Percentiles rank a stretch among this genome's conserved stretches.
Evolutionary conservation across 2,113 vertebrate species (phyloP).

Genomic region (Malaclemys terrapin): DNA sequence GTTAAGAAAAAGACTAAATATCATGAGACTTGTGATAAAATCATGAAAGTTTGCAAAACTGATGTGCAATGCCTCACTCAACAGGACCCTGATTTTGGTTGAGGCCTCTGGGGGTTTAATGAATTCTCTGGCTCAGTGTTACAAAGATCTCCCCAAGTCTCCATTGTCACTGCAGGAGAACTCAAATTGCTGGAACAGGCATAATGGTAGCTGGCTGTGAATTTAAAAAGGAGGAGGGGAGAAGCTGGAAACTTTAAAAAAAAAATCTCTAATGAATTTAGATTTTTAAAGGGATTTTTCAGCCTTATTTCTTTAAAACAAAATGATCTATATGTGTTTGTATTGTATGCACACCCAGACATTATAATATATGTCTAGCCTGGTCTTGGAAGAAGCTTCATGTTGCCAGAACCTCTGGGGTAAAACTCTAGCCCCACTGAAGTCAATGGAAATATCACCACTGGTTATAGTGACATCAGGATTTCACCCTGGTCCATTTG

Average conservation of each 20-base stretch:
- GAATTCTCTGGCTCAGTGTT: neutral
- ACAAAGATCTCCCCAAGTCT: neutral
- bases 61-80: neutral
- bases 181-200: neutral
- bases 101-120: neutral
- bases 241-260: neutral
- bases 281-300: neutral
- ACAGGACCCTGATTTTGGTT: neutral
- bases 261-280: neutral
- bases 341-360: neutral
- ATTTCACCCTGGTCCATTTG: fast-evolving
- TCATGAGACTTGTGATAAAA: neutral
- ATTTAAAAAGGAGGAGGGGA: neutral
- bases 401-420: neutral
- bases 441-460: neutral
- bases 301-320: neutral
- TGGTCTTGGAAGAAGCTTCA: neutral
- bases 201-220: neutral
- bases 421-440: neutral
- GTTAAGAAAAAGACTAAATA: neutral
- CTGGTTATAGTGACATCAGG: neutral
- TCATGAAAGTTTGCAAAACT: neutral
- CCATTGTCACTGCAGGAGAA: neutral
- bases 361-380: neutral
- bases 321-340: neutral